A percentile compares a stretch with the other conserved stretches of the same genome.
phyloP scores from a whole-genome alignment of 2,113 vertebrate species.

The Brachypodius melanocephalos region DNA sequence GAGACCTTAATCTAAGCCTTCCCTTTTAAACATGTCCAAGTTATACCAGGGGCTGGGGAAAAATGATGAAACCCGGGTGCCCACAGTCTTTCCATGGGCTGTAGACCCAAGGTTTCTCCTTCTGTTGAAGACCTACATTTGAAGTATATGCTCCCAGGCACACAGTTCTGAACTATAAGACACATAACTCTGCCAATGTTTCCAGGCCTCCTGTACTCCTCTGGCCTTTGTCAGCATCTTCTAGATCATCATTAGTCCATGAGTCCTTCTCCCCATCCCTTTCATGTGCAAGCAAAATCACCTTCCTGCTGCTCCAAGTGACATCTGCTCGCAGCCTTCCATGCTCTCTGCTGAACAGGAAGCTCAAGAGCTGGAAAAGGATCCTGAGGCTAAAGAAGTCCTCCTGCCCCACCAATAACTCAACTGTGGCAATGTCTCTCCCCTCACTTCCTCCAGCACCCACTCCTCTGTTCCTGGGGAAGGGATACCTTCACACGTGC shows the following conservation, averaged over 20 bases:
- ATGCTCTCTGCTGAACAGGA: not conserved
- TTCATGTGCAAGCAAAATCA: not conserved
- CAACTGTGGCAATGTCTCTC: not conserved
- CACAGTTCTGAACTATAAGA: not conserved
- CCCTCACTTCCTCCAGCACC: not conserved
- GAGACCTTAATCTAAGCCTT: not conserved
- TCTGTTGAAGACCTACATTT: not conserved
- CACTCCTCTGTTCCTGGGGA: not conserved
- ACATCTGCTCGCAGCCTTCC: not conserved
- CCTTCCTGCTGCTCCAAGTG: not conserved
- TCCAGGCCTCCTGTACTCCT: not conserved
- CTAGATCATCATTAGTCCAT: not conserved
- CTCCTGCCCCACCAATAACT: not conserved
- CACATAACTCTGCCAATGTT: not conserved
- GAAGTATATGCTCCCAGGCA: not conserved
- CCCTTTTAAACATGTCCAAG: not conserved
- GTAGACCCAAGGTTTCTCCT: not conserved
- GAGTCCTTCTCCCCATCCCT: not conserved
- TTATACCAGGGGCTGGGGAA: not conserved
- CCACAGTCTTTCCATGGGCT: not conserved
- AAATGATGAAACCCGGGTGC: not conserved
- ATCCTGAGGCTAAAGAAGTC: not conserved
- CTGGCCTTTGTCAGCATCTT: not conserved
- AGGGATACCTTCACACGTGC: conserved; percentile 82
- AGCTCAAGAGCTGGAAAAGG: not conserved